Conservation (phyloP, 2,113 vertebrate genomes). For the Misgurnus anguillicaudatus region DNA sequence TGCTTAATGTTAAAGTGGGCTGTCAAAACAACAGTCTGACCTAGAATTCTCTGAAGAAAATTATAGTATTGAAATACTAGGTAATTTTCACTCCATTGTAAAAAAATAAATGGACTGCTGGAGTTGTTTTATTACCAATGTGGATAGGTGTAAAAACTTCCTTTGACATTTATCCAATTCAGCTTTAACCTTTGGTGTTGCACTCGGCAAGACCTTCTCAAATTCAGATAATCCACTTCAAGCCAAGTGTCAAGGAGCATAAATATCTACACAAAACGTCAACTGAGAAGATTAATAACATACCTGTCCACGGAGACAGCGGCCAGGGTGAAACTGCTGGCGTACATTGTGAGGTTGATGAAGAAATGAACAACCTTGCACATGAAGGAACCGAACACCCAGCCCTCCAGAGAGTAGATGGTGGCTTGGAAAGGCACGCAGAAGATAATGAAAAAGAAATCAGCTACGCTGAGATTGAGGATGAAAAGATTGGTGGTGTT, state of each 20-base stretch:
- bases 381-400: slow-evolving; percentile 88
- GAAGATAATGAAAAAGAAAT: slow-evolving; percentile 91
- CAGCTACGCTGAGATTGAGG: slow-evolving; percentile 86
- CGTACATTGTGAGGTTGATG: slow-evolving; percentile 90
- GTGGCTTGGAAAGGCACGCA: slow-evolving; percentile 90
- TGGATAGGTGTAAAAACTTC: background rate
- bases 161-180: slow-evolving; percentile 18
- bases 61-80: too few species aligned
- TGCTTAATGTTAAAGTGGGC: background rate
- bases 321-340: slow-evolving; percentile 88
- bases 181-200: slow-evolving; percentile 8
- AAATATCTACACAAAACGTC: background rate
- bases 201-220: slow-evolving; percentile 14
- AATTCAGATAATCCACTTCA: slow-evolving; percentile 13
- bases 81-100: background rate
- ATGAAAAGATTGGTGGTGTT: slow-evolving; percentile 89
- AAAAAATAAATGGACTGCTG: background rate
- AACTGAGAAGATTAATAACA: background rate
- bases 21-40: too few species aligned
- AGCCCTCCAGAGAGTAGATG: slow-evolving; percentile 86
- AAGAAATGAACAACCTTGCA: slow-evolving; percentile 89
- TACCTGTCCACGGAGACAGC: slow-evolving; percentile 87
- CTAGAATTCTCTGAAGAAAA: too few species aligned
- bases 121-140: slow-evolving; percentile 25
- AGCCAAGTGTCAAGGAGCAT: too few species aligned